These are phyloP conservation scores for Chaetophractus vellerosus DNA, from an alignment of 2,797 vertebrate species.

Conservation along the genomic window DNA sequence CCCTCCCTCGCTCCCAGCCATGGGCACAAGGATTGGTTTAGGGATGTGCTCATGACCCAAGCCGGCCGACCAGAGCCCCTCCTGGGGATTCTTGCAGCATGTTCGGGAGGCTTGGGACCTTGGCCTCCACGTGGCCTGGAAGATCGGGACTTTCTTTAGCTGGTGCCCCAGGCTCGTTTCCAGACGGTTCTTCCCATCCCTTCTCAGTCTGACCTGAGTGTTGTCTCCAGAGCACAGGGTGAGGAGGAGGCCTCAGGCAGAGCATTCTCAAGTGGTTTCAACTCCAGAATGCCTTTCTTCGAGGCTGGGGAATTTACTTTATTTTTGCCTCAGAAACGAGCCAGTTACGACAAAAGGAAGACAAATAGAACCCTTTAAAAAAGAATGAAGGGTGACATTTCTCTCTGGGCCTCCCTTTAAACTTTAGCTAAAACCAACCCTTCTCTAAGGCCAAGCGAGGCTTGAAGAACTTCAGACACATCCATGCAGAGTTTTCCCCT, in stretches of 20 bases:
- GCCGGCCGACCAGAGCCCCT: too few species aligned
- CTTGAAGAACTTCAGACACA: not conserved
- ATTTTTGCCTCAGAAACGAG: conserved; percentile 22
- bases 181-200: not conserved
- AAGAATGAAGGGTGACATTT: not conserved
- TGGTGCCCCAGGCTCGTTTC: conserved; percentile 17
- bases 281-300: not conserved
- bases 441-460: not conserved
- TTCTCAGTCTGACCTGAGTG: not conserved
- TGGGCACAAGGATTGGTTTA: too few species aligned
- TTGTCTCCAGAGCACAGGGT: not conserved
- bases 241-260: not conserved
- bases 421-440: not conserved
- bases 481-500: not conserved
- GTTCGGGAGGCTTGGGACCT: too few species aligned
- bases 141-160: not conserved
- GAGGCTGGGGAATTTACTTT: not conserved
- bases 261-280: not conserved
- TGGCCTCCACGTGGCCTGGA: not conserved
- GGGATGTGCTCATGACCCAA: too few species aligned
- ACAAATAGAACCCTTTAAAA: not conserved
- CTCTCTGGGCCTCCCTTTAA: not conserved
- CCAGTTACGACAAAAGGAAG: not conserved
- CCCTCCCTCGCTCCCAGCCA: too few species aligned
- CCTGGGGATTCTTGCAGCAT: too few species aligned